phyloP scores from a whole-genome alignment of 2,888 invertebrate species.

The Amiota communis region DNA sequence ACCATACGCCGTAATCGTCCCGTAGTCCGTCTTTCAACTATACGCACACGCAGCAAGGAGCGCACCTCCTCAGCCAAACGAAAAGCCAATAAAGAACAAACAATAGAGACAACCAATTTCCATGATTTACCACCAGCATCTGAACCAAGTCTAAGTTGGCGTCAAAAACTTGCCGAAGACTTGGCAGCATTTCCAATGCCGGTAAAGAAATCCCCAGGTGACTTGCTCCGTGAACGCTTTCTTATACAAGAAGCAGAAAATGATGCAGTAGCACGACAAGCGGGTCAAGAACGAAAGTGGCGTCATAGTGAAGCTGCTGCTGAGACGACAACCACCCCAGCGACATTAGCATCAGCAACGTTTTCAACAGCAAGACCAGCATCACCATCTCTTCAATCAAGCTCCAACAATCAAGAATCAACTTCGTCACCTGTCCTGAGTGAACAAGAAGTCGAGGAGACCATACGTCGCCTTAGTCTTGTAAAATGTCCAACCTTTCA shows the following conservation, averaged over 20 bases:
- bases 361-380: constrained; percentile 27
- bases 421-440: constrained; percentile 10
- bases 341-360: constrained; percentile 45
- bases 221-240: constrained; percentile 82
- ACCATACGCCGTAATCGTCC: constrained; percentile 83
- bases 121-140: constrained; percentile 69
- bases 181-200: constrained; percentile 60
- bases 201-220: constrained; percentile 80
- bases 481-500: constrained; percentile 75
- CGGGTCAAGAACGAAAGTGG: constrained; percentile 64
- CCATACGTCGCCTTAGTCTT: constrained; percentile 68
- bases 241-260: constrained; percentile 74
- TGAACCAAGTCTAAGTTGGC: constrained; percentile 75
- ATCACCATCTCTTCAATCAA: constrained; percentile 39
- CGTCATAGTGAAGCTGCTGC: background rate
- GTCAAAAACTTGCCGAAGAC: constrained; percentile 79
- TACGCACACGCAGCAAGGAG: constrained; percentile 71
- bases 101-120: constrained; percentile 37
- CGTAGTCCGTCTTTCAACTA: constrained; percentile 83
- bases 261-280: constrained; percentile 72
- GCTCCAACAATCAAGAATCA: constrained; percentile 38
- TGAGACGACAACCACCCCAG: background rate
- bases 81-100: constrained; percentile 17
- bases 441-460: constrained; percentile 59
- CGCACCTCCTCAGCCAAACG: constrained; percentile 32